A percentile compares a stretch with the other conserved stretches of the same genome.
phyloP scores from a whole-genome alignment of 1,140 invertebrate species.

The Oryzaephilus surinamensis region DNA sequence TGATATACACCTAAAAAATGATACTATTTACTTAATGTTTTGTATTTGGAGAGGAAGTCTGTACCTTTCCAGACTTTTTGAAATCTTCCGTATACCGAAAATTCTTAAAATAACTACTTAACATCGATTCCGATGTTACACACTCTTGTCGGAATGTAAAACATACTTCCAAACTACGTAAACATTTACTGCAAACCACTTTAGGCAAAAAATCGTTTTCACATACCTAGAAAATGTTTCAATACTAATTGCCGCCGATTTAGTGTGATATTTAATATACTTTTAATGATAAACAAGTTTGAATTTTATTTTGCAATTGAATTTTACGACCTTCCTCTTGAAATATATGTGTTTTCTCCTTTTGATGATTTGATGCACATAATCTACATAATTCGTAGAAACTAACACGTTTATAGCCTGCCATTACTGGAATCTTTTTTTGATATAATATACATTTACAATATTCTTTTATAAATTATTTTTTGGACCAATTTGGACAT shows the following conservation, averaged over 20 bases:
- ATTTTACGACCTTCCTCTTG: slow-evolving; percentile 51
- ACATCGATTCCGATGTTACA: slow-evolving; percentile 53
- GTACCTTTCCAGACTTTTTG: slow-evolving; percentile 50
- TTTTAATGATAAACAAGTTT: slow-evolving; percentile 50
- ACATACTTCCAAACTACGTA: slow-evolving; percentile 50
- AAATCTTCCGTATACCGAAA: slow-evolving; percentile 49
- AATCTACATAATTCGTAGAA: slow-evolving; percentile 60
- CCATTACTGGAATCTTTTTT: slow-evolving; percentile 36
- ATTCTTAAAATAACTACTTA: slow-evolving; percentile 53
- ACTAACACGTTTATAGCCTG: slow-evolving; percentile 54
- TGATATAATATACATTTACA: too few relatives aligned
- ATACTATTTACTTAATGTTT: slow-evolving; percentile 1
- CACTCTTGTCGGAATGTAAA: slow-evolving; percentile 54
- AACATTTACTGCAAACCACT: slow-evolving; percentile 54
- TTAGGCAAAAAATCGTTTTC: slow-evolving; percentile 60
- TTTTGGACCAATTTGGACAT: too few relatives aligned
- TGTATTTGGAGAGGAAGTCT: background rate
- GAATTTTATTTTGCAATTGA: slow-evolving; percentile 52
- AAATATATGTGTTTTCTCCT: slow-evolving; percentile 54
- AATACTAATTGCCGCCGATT: too few relatives aligned
- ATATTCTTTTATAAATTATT: too few relatives aligned
- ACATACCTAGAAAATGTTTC: slow-evolving; percentile 41
- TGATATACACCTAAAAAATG: slow-evolving; percentile 39
- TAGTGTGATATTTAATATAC: too few relatives aligned
- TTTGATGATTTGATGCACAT: slow-evolving; percentile 51